Base-by-base conservation (phyloP, 2,888 invertebrate genomes). In the Metalampra italica region DNA sequence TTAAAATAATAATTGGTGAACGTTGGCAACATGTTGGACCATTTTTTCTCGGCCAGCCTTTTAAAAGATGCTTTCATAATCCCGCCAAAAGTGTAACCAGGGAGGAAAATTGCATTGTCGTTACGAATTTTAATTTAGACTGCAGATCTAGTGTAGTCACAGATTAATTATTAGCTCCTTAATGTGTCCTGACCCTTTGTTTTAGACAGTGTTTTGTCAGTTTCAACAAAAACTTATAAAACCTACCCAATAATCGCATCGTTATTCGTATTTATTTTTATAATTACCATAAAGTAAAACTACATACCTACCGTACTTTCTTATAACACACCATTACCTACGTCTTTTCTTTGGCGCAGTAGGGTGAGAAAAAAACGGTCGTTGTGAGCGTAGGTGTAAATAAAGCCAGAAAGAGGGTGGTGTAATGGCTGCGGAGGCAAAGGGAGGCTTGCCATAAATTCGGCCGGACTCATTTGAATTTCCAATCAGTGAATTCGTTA, bases 401-500 rank as follows among this genome's bases (percentile, higher is more conserved):
- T 22, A 40, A 9, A 40, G 40, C 22, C 8, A 12, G 22, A 68
- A 67, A 59, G 68, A 69, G 65, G 72, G 76, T 78, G 75, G 78
- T 64, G 68, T 60, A 67, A 66, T 68, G 59, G 59, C 56, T 64
- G 56, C 59, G 55, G 59, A 56, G 61, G 71, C 72, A 75, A 75
- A 64, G 71, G 54, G 61, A 44, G 58, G 22, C 22, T 22, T 9
- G 71, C 75, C 78, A 85, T 86, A 84, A 87, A 86, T 86, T 83
- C 72, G 75, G 74, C 60, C 70, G 60, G 77, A 54, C 80, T 87
- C 86, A 87, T 86, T 82, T 85, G 84, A 86, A 86, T 87, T 87
- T 86, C 87, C 78, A 82, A 87, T 87, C 80, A 77, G 75, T 71
- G 78, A 71, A 79, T 83, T 73, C 75, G 82, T 85, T 84, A 82